Conservation (phyloP, 1,140 invertebrate species). For the Macrobrachium nipponense region DNA sequence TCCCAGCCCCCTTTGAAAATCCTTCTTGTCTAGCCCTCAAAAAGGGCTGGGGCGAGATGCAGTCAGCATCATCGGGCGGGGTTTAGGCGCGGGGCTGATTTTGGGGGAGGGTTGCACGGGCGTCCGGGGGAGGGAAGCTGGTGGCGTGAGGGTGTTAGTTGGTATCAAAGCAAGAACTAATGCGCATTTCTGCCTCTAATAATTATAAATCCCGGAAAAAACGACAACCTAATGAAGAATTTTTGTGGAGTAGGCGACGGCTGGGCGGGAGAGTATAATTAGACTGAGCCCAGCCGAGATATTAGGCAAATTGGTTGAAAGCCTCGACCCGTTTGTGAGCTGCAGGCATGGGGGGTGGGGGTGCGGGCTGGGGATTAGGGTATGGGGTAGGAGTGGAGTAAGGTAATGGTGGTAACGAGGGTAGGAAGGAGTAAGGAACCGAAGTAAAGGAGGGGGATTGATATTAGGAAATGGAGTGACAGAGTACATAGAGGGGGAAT, state of each 20-base stretch:
- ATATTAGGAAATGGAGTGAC: background rate
- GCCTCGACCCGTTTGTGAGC: background rate
- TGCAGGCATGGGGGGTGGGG: background rate
- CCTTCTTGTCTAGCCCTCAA: too few species aligned
- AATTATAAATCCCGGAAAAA: slow-evolving; percentile 1
- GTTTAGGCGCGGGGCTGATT: too few species aligned
- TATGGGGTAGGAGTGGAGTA: too few species aligned
- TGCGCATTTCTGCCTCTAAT: too few species aligned
- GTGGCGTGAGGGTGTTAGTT: too few species aligned
- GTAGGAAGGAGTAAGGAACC: background rate
- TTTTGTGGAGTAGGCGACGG: background rate
- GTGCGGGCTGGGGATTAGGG: too few species aligned
- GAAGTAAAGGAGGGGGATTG: background rate
- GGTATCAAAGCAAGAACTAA: too few species aligned
- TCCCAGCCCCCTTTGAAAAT: too few species aligned
- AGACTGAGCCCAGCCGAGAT: background rate
- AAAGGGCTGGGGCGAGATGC: too few species aligned
- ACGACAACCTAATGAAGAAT: slow-evolving; percentile 5
- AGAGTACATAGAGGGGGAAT: background rate
- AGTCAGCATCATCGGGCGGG: too few species aligned
- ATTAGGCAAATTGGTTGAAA: slow-evolving; percentile 29
- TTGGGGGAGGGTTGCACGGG: too few species aligned
- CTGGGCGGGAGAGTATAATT: background rate
- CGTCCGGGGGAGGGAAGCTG: too few species aligned
- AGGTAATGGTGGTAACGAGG: background rate